These are phyloP conservation scores for Beris chalybata DNA, from an alignment of 2,888 invertebrate species.

Conservation along the genomic window DNA sequence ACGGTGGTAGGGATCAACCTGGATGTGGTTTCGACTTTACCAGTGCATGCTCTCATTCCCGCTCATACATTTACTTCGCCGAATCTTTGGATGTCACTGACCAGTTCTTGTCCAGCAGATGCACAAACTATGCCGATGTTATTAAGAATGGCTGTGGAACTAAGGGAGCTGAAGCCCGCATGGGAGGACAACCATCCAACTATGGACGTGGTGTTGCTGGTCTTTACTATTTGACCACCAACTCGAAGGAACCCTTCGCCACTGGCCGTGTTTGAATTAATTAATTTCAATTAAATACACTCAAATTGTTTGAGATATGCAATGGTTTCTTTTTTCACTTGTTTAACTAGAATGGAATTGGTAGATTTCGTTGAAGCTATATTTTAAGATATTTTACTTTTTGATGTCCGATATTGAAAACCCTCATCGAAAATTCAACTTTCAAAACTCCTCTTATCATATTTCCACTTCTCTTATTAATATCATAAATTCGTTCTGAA, in stretches of 20 bases:
- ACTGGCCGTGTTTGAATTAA: not conserved
- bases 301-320: not conserved
- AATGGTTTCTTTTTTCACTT: not conserved
- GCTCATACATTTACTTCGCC: slow-evolving; percentile 30
- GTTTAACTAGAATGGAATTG: too few relatives aligned
- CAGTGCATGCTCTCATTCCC: slow-evolving; percentile 34
- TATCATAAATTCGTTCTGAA: too few relatives aligned
- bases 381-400: too few relatives aligned
- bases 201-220: not conserved
- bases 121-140: not conserved
- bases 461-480: too few relatives aligned
- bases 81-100: slow-evolving; percentile 16
- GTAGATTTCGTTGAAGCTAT: too few relatives aligned
- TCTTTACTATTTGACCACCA: slow-evolving; percentile 7
- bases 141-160: not conserved
- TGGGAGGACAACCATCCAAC: slow-evolving; percentile 25
- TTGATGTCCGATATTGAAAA: too few relatives aligned
- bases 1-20: slow-evolving; percentile 43
- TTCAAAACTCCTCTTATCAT: too few relatives aligned
- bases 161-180: slow-evolving; percentile 30
- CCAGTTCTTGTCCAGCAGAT: not conserved
- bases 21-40: slow-evolving; percentile 40
- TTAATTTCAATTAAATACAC: not conserved
- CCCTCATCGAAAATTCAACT: too few relatives aligned
- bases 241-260: slow-evolving; percentile 45